Base-by-base conservation (phyloP, 2,797 vertebrate species). In the Hippoglossus hippoglossus region DNA sequence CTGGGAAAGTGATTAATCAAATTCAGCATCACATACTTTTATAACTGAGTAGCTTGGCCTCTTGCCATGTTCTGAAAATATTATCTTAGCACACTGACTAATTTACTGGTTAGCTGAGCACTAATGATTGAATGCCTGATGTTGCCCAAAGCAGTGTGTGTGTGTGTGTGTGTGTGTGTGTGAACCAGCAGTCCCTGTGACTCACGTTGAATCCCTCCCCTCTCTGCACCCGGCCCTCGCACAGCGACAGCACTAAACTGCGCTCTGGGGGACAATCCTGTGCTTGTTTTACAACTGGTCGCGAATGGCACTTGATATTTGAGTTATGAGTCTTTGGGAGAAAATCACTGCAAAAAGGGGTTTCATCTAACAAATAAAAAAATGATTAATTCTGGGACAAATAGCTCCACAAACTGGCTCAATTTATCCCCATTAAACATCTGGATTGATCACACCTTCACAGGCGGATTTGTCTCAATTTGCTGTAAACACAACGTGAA, bases 101-200 rank as follows among this genome's bases (percentile, higher is more conserved):
- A 89, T 92, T 90, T 81, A 67, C 81, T 88, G 89, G 71, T 91
- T 83, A 87, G 83, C 78, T 88, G 81, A 91, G 80, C 91, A 80
- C 84, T 87, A 88, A 86, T 87, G 87, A 87, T 67, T 74, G 75
- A 88, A 82, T 55, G 75, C 63, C 63, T 68, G 71, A 79, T 73
- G 61, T 15, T 73, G 86, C 88, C 82, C 55, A 26, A 61, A 85
- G 88, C 87, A 54, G 56, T 53, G 39, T 34, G 59, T 41, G 34
- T 46, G 47, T 46, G 41, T 61, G 51, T 57, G 25, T 56, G 19
- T 36, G 10, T 49, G 41, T 41, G 61, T 4, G 61, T 13, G 54
- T n/a, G 57, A 60, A 19, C 1, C 6, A 36, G 71, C 26, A 15
- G 10, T 51, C 53, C 61, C 24, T 2, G 6, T 79, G 83, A 83